Conservation (phyloP, 1,140 invertebrate genomes). For the Drosophila nigromelanica region DNA sequence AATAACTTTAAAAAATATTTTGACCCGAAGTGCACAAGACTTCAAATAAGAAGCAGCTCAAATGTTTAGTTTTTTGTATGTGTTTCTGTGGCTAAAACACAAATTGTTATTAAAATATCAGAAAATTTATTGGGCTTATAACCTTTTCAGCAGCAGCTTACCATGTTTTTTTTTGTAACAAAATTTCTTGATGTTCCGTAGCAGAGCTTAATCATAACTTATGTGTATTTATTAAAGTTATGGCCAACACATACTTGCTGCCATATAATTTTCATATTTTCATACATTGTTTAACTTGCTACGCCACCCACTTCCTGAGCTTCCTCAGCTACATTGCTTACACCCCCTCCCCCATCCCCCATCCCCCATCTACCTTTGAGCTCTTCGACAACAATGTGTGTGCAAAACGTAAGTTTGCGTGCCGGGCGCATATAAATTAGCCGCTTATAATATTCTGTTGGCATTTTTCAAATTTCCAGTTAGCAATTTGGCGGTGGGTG, state of each 20-base stretch:
- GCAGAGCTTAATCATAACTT: conserved; percentile 41
- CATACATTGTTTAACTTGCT: conserved; percentile 76
- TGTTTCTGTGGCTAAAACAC: neutral
- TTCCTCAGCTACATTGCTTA: conserved; percentile 9
- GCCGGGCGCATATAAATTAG: conserved; percentile 79
- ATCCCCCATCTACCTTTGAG: neutral
- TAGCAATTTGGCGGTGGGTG: conserved; percentile 53
- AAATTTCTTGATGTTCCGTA: conserved; percentile 4
- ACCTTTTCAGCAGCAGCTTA: neutral
- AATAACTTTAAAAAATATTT: too few species aligned
- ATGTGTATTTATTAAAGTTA: conserved; percentile 72
- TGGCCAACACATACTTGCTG: conserved; percentile 73
- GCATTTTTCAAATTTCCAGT: conserved; percentile 81
- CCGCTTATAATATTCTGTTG: conserved; percentile 82
- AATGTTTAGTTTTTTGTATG: neutral
- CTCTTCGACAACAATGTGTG: conserved; percentile 69
- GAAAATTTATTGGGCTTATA: conserved; percentile 1
- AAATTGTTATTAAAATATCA: conserved; percentile 1
- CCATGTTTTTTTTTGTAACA: neutral
- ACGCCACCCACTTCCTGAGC: conserved; percentile 34
- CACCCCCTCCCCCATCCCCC: neutral
- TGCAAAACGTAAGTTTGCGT: conserved; percentile 82
- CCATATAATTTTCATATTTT: conserved; percentile 81
- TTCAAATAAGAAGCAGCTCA: too few species aligned
- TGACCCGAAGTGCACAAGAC: too few species aligned